Evolutionary conservation across 2,797 vertebrate genomes (phyloP), one percentile per base, ranked within the genome.

Genomic region (Vultur gryphus): DNA sequence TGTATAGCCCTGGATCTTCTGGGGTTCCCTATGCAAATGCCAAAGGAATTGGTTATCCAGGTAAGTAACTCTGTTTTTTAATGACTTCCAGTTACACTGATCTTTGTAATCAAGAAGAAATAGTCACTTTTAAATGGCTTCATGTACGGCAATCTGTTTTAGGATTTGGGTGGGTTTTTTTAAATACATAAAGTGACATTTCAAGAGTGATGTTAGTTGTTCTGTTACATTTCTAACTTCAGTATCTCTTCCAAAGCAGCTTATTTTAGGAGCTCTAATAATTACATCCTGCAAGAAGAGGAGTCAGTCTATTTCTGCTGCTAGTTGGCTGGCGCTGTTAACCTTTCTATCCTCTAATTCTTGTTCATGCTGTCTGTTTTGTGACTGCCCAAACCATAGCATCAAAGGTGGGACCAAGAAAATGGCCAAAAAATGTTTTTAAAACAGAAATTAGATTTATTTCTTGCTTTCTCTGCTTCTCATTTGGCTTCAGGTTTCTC

Each of bases 1-100:
- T 99, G 61, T 99, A 99, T 98, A 99, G 98, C 98, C 99, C 99
- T 98, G 98, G 98, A 62, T 98, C 99, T 98, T 98, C 99, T 98
- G 99, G 99, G 98, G 99, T 99, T 97, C 99, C 99, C 96, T 99
- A 99, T 97, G 98, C 99, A 98, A 99, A 99, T 97, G 97, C 98
- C 90, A 99, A 99, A 99, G 99, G 99, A 97, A 98, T 99, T 97
- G 99, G 99, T 97, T 99, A 99, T 97, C 99, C 99, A 98, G 99
- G 99, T 99, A 98, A 98, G 97, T 62, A 79, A 18, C 16, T 77
- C 13, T 2, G 0, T 8, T 76, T 75, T 67, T 57, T 71, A 54
- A 41, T 1, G 2, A 51, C 25, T 71, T 51, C 49, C 2, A 1
- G 20, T 79, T 61, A 7, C 16, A 1, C 17, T 43, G 19, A 12